Evolutionary conservation across 1,140 invertebrate genomes (phyloP).

Genomic region (Bombus balteatus): DNA sequence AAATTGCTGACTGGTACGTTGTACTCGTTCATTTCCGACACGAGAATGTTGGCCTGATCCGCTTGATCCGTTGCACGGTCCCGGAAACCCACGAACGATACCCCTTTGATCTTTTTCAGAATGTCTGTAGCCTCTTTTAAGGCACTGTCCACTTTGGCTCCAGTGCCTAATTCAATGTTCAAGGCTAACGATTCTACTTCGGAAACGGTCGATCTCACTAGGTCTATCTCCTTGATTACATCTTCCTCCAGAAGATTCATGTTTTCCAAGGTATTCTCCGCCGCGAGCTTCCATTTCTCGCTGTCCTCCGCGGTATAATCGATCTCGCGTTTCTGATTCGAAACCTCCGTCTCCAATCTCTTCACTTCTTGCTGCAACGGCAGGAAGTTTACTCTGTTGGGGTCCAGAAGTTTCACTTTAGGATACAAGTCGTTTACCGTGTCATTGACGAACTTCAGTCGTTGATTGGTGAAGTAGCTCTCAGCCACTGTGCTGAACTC

Average conservation of each 20-base stretch:
- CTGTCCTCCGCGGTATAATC: slow-evolving; percentile 80
- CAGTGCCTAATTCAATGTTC: slow-evolving; percentile 85
- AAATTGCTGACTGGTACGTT: slow-evolving; percentile 86
- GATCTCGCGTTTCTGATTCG: slow-evolving; percentile 84
- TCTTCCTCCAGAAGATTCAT: slow-evolving; percentile 83
- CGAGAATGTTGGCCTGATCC: slow-evolving; percentile 85
- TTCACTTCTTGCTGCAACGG: slow-evolving; percentile 85
- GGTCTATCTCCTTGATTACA: slow-evolving; percentile 81
- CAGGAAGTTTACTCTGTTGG: slow-evolving; percentile 85
- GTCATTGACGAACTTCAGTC: slow-evolving; percentile 89
- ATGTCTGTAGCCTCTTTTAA: slow-evolving; percentile 89
- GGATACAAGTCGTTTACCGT: slow-evolving; percentile 86
- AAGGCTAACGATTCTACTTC: slow-evolving; percentile 87
- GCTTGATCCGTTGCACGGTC: slow-evolving; percentile 84
- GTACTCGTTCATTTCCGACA: slow-evolving; percentile 87
- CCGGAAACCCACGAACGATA: slow-evolving; percentile 82
- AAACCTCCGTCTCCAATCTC: slow-evolving; percentile 83
- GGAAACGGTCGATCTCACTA: slow-evolving; percentile 84
- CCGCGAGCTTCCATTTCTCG: slow-evolving; percentile 82
- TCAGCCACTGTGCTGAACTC: slow-evolving; percentile 89
- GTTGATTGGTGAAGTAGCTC: slow-evolving; percentile 90
- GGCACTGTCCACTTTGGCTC: slow-evolving; percentile 90
- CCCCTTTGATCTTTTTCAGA: slow-evolving; percentile 86
- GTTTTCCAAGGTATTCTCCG: slow-evolving; percentile 84
- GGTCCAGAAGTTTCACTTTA: slow-evolving; percentile 86